Evolutionary conservation across 2,113 vertebrate genomes (phyloP), one percentile per base, ranked within the genome.

Genomic region (Peromyscus polionotus): DNA sequence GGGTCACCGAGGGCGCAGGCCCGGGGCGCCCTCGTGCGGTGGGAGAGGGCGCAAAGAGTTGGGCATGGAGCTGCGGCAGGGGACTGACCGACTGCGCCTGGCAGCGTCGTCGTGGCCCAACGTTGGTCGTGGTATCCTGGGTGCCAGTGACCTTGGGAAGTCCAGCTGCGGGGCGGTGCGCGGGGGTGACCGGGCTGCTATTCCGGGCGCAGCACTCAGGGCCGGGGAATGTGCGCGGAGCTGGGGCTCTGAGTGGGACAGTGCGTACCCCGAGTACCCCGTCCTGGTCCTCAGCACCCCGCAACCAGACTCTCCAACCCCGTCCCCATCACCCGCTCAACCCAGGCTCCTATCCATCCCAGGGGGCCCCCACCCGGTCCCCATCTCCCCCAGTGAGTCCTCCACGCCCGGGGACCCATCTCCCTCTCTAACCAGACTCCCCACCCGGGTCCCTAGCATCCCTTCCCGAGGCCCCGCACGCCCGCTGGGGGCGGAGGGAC

Each of bases 21-120:
- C 61, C 42, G 7, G 70, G 57, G 97, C 98, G 95, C 96, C 96
- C 97, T 72, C 95, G 39, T 92, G 96, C 91, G 98, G 96, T 57
- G 4, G 63, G n/a, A 68, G 36, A 24, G 48, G 22, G 48, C 13
- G 63, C 61, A 65, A 65, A 16, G 70, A 68, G 17, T 70, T 26
- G 33, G 10, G 31, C 33, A 24, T 5, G 20, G 51, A 77, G 48
- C 94, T 63, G 90, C 19, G 61, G 67, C 91, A 12, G 90, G 88
- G 84, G 87, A 76, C 54, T 91, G 91, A 72, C 63, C 70, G 85
- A 39, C 36, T 17, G 57, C 6, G n/a, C n/a, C 36, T 5, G 24
- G 28, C 14, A 70, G 9, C 1, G 10, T 51, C 51, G 22, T 36
- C 9, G 57, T 20, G 42, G 39, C 10, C 13, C 2, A n/a, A 20